phyloP scores from a whole-genome alignment of 1,140 invertebrate genomes.

The Papilio polytes region DNA sequence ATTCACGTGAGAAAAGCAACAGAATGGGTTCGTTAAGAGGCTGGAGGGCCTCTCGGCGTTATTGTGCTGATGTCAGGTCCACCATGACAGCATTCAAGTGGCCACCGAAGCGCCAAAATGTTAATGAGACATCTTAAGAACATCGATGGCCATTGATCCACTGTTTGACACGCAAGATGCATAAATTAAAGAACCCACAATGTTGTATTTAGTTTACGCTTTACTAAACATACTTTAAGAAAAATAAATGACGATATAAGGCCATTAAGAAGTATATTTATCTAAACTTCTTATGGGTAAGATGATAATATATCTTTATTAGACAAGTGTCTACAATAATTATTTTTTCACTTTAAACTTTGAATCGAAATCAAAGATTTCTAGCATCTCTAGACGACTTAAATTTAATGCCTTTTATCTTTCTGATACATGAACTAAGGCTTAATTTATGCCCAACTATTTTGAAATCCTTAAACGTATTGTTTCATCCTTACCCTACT shows the following conservation, averaged over 20 bases:
- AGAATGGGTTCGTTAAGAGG: slow-evolving; percentile 80
- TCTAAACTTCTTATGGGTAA: no score
- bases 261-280: no score
- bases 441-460: no score
- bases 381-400: no score
- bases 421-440: no score
- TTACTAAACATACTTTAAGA: background rate
- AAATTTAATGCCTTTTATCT: no score
- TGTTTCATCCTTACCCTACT: background rate
- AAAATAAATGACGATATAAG: background rate
- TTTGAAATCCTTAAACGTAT: no score
- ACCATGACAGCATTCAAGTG: slow-evolving; percentile 57
- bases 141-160: slow-evolving; percentile 55
- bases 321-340: no score
- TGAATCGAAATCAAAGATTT: no score
- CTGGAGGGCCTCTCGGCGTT: slow-evolving; percentile 66
- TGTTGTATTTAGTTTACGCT: background rate
- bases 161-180: slow-evolving; percentile 44
- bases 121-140: slow-evolving; percentile 66
- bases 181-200: slow-evolving; percentile 33
- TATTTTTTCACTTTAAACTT: no score
- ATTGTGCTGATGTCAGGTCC: slow-evolving; percentile 71
- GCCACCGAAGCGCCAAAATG: slow-evolving; percentile 69
- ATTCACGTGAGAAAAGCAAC: slow-evolving; percentile 78
- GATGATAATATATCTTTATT: no score